Evolutionary conservation across 2,113 vertebrate genomes (phyloP), one percentile per base, ranked within the genome.

Genomic region (Caranx ignobilis): DNA sequence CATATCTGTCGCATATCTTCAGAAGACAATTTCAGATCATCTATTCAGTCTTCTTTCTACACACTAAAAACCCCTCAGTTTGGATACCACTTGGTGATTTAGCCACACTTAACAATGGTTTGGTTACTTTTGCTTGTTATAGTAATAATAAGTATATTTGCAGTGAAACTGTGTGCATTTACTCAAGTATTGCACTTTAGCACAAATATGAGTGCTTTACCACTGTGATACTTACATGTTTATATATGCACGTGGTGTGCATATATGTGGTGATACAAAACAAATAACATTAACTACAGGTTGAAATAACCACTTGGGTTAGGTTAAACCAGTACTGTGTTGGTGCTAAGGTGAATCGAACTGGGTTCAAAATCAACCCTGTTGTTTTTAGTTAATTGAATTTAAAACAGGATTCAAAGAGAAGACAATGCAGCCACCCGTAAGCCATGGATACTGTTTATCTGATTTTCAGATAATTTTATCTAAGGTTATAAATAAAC

Each of bases 401-500:
- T 52, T 76, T 13, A 32, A 37, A 80, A 5, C 21, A 66, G 39
- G 54, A 55, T 39, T 43, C 12, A 75, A 71, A 87, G 13, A 52
- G 19, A 64, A 48, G 34, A 57, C 45, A 1, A 26, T 26, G 26
- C 56, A 64, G 18, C 64, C 60, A 69, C 21, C 39, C 75, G 65
- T 75, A 31, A 82, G 19, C 77, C 31, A 68, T 6, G 10, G 8
- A 78, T 41, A 68, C 57, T 73, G 48, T 86, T 62, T 68, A 79
- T 87, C 73, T 60, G 55, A 83, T 81, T 82, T 85, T 78, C 35
- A 81, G 32, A 75, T 84, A 83, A 81, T 76, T 69, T 65, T 84
- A 75, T 82, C 77, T 63, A 32, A 85, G 60, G 6, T 66, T 85
- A 62, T 60, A 81, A 89, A 92, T 81, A 85, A 88, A 84, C 21